A percentile compares a stretch with the other conserved stretches of the same genome.
These are phyloP conservation scores for Mylabris phalerata DNA, from an alignment of 1,140 invertebrate species.

Conservation along the genomic window DNA sequence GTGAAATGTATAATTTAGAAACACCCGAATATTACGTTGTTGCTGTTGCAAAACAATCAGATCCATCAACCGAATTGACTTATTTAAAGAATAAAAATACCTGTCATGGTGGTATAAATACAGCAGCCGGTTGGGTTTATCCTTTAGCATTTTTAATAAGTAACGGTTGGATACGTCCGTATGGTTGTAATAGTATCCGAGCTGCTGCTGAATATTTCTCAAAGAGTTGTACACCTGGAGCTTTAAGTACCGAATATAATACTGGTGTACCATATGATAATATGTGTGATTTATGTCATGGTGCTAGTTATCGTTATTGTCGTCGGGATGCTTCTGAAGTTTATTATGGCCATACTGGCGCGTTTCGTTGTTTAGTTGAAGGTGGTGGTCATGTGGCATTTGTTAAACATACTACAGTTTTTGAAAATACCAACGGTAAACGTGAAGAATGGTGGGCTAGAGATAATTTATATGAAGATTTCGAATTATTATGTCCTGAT, in stretches of 20 bases:
- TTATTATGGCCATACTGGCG: constrained; percentile 84
- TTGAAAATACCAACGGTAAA: constrained; percentile 85
- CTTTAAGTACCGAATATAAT: constrained; percentile 78
- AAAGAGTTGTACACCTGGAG: constrained; percentile 85
- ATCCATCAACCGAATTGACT: constrained; percentile 77
- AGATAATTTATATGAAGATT: constrained; percentile 85
- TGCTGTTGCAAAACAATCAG: constrained; percentile 84
- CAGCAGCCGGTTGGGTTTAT: constrained; percentile 92
- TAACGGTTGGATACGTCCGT: constrained; percentile 87
- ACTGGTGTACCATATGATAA: constrained; percentile 76
- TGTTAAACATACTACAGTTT: constrained; percentile 85
- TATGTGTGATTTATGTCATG: constrained; percentile 91
- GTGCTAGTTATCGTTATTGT: constrained; percentile 76
- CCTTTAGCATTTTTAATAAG: constrained; percentile 89
- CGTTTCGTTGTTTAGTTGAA: constrained; percentile 89
- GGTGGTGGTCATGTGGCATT: constrained; percentile 93
- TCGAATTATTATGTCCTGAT: constrained; percentile 89
- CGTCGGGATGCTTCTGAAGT: constrained; percentile 78
- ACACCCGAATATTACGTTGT: constrained; percentile 89
- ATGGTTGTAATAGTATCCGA: constrained; percentile 82
- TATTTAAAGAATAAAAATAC: constrained; percentile 74
- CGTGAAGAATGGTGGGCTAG: constrained; percentile 88
- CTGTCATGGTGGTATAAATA: constrained; percentile 87
- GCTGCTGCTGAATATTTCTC: constrained; percentile 90
- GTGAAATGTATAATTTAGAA: constrained; percentile 82